phyloP scores from a whole-genome alignment of 2,888 invertebrate genomes.

The Drosophila niveifrons region DNA sequence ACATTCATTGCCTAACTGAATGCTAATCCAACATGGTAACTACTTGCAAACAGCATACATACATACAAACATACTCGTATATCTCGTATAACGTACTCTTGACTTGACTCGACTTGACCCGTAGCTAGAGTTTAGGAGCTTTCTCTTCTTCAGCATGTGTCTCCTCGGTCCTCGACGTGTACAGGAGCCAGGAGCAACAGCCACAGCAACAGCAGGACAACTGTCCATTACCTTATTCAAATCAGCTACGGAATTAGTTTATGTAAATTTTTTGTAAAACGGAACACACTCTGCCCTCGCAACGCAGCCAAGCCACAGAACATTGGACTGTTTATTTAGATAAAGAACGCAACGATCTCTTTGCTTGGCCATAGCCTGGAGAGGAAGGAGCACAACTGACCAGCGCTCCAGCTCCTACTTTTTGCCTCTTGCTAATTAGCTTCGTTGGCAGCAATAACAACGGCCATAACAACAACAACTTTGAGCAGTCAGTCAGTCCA shows the following conservation, averaged over 20 bases:
- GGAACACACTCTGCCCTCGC: conserved; percentile 28
- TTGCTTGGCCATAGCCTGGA: conserved; percentile 31
- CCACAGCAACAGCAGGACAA: conserved; percentile 14
- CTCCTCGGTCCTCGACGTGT: conserved; percentile 29
- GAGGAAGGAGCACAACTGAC: conserved; percentile 14
- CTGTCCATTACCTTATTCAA: conserved; percentile 78
- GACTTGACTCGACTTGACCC: conserved; percentile 38
- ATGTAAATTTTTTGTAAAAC: conserved; percentile 74
- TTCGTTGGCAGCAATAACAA: conserved; percentile 52
- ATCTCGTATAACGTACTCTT: conserved; percentile 40
- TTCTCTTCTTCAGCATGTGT: conserved; percentile 33
- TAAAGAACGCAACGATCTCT: conserved; percentile 49
- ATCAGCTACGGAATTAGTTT: conserved; percentile 81
- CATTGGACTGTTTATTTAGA: conserved; percentile 66
- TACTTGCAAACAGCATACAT: conserved; percentile 32
- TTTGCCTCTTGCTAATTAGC: conserved; percentile 75
- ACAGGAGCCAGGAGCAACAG: conserved; percentile 12
- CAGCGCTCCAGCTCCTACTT: conserved; percentile 27
- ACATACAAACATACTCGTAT: conserved; percentile 24
- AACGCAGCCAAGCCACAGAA: conserved; percentile 21
- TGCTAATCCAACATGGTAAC: conserved; percentile 37
- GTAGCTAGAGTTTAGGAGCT: conserved; percentile 68
- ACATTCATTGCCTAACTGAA: background rate
- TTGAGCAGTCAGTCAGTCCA: conserved; percentile 10
- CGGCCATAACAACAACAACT: conserved; percentile 56